Conservation (phyloP, 2,113 vertebrate genomes). For the Antechinus stuartii region DNA sequence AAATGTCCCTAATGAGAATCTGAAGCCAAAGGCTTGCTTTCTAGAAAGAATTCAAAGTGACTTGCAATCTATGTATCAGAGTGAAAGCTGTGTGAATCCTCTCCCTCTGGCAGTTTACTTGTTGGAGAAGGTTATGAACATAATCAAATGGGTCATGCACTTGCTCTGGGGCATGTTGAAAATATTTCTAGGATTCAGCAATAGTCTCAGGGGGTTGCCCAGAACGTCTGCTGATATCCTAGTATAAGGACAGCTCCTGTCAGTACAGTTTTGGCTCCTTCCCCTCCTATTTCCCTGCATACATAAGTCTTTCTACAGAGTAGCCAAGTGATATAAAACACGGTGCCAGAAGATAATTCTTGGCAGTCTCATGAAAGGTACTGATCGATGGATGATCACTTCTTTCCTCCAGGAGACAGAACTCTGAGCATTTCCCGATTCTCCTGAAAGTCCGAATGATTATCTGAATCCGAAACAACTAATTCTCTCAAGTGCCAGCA, state of each 20-base stretch:
- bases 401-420: constrained; percentile 49
- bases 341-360: neutral
- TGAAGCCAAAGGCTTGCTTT: constrained; percentile 22
- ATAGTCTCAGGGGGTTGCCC: neutral
- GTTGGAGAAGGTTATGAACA: neutral
- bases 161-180: constrained; percentile 31
- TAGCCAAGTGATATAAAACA: neutral
- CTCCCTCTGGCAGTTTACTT: constrained; percentile 3
- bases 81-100: constrained; percentile 3
- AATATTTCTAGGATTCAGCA: constrained; percentile 27
- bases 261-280: neutral
- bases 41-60: constrained; percentile 38
- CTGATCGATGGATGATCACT: neutral
- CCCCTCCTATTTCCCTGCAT: neutral
- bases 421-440: constrained; percentile 34
- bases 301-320: neutral
- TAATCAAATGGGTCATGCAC: neutral
- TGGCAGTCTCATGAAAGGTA: neutral
- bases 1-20: constrained; percentile 55
- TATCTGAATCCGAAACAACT: constrained; percentile 51
- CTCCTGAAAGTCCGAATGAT: constrained; percentile 14
- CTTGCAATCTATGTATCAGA: neutral
- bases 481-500: constrained; percentile 26
- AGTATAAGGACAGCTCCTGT: constrained; percentile 23
- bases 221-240: neutral